Evolutionary conservation across 1,140 invertebrate genomes (phyloP).

Genomic region (Aphis gossypii): DNA sequence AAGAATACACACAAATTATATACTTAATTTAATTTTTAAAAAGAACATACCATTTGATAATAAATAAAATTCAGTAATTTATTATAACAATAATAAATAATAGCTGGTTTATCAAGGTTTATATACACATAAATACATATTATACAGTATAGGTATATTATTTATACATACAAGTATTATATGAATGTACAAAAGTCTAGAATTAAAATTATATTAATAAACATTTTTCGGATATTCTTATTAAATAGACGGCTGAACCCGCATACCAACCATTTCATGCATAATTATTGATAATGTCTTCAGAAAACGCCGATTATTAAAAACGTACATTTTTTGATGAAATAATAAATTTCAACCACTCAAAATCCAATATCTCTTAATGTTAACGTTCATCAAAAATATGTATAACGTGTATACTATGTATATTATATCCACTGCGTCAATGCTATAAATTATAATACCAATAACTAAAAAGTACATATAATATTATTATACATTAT

Average conservation of each 20-base stretch:
- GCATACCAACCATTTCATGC: not conserved
- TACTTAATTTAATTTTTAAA: not conserved
- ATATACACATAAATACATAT: too few species aligned
- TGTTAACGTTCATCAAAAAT: not conserved
- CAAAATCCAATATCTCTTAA: not conserved
- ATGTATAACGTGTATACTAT: too few species aligned
- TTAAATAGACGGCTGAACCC: not conserved
- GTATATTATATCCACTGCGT: too few species aligned
- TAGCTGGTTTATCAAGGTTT: not conserved
- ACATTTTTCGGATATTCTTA: not conserved
- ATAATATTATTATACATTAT: too few species aligned
- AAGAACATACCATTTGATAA: not conserved
- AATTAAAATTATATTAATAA: not conserved
- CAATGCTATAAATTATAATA: too few species aligned
- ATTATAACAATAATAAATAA: not conserved
- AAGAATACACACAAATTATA: not conserved
- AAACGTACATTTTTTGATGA: not conserved
- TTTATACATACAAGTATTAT: not conserved
- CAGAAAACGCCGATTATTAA: not conserved
- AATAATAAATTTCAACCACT: not conserved
- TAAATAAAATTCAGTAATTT: not conserved
- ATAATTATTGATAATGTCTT: slow-evolving; percentile 16
- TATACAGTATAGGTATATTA: not conserved
- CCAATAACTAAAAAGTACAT: too few species aligned
- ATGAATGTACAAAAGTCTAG: too few species aligned